Evolutionary conservation across 2,113 vertebrate species (phyloP), one percentile per base, ranked within the genome.

Genomic region (Ailurus styani): DNA sequence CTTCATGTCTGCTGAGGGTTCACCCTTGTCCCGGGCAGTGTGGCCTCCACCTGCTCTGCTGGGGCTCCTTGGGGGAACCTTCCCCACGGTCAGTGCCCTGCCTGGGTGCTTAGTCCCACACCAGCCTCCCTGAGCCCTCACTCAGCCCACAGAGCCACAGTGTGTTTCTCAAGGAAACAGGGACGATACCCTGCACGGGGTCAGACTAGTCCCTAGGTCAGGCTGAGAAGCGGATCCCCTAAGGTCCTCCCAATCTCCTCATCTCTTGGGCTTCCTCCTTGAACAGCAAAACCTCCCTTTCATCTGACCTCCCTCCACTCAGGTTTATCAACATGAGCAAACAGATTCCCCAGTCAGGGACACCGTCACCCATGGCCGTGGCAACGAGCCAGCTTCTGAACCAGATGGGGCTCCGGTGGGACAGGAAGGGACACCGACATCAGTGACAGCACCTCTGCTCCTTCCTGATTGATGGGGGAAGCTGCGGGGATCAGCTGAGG

Each of bases 171-270:
- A 5, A 0, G 0, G 37, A 73, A n/a, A 15, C 8, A 17, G n/a
- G 60, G 42, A 68, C 23, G 31, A 6, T 18, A 68, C 1, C 23
- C 9, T 57, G 6, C 0, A 0, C 1, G 5, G 25, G 5, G 34
- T 84, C 45, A 77, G 34, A 31, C 29, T 18, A 57, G 68, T 60
- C 25, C 52, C 23, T 15, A n/a, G 52, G 34, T 50, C 23, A 23
- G 60, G 52, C 93, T 55, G n/a, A 93, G 78, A 55, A 54, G 9
- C 29, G 73, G 72, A 6, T 2, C 2, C 9, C 20, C 7, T 50
- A 18, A 75, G n/a, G 64, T 27, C n/a, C 7, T 54, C 20, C 31
- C 18, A 14, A 9, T 18, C 50, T 60, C 23, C 42, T 42, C 10
- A 7, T 45, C 60, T 37, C 62, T 54, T 54, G 64, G 23, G 52